Evolutionary conservation across 2,888 invertebrate species (phyloP).

Genomic region (Blastobasis lacticolella): DNA sequence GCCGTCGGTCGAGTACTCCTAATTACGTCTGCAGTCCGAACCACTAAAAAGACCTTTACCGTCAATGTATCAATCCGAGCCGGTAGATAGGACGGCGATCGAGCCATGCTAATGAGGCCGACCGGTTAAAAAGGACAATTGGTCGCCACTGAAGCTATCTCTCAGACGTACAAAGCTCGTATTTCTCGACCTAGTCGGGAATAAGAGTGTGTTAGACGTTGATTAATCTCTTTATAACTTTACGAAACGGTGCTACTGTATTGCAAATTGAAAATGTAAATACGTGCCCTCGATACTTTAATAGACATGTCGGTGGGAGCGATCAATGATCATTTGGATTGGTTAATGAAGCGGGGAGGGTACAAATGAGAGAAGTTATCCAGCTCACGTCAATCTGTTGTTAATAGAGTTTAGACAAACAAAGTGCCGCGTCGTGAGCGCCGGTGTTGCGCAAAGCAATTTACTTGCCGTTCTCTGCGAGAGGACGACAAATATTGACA

Average conservation of each 20-base stretch:
- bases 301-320: constrained; percentile 9
- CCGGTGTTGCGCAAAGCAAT: constrained; percentile 40
- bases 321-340: constrained; percentile 25
- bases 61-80: constrained; percentile 60
- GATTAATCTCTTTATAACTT: constrained; percentile 40
- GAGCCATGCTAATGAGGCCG: constrained; percentile 59
- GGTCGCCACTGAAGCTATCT: constrained; percentile 52
- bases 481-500: constrained; percentile 19
- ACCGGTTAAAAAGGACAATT: constrained; percentile 60
- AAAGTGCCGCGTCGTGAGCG: constrained; percentile 32
- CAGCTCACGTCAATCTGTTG: constrained; percentile 37
- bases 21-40: constrained; percentile 45
- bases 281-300: constrained; percentile 18
- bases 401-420: constrained; percentile 45
- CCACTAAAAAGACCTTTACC: constrained; percentile 50
- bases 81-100: constrained; percentile 51
- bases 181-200: constrained; percentile 42
- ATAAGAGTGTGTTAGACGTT: constrained; percentile 45
- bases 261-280: constrained; percentile 37
- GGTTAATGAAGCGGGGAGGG: constrained; percentile 36
- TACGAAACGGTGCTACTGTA: constrained; percentile 32
- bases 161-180: constrained; percentile 50
- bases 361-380: constrained; percentile 37
- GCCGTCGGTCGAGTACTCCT: constrained; percentile 30
- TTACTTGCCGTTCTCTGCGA: constrained; percentile 40